Evolutionary conservation across 2,888 invertebrate genomes (phyloP), one percentile per base, ranked within the genome.

Genomic region (Synergus itoensis): DNA sequence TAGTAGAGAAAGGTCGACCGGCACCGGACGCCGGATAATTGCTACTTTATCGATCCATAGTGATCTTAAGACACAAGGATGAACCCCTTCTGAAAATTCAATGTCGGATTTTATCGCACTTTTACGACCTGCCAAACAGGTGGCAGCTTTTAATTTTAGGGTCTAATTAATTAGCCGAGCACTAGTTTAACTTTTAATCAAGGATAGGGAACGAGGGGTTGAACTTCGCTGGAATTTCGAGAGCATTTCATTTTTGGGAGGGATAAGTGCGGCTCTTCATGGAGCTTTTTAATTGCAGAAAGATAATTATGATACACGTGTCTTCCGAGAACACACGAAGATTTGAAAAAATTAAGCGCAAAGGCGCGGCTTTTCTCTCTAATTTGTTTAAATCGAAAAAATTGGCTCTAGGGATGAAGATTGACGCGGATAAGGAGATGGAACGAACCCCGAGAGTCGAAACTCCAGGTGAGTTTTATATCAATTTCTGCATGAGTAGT

Each of bases 371-470:
- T 64, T 92, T 91, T 85, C 84, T 92, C 67, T 87, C 90, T 75
- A 89, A 86, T 80, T 83, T 92, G 36, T 92, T 92, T 84, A 89
- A 88, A 79, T 86, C 88, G 78, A 89, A 88, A 82, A 90, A 88
- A 86, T 84, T 90, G 82, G 85, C 87, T 81, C 81, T 90, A 86
- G 91, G 90, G 78, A 90, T 92, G 91, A 91, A 90, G 89, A 90
- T 92, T 86, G 89, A 91, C 83, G 90, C 90, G 84, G 91, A 90
- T 85, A 90, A 90, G 79, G 87, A 88, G 73, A 90, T 90, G 90
- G 89, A 91, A 76, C 89, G 89, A 60, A 86, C 89, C 45, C 87
- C 89, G 77, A 90, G 91, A 84, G 86, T 90, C 79, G 92, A 91
- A 81, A 89, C 88, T 83, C 89, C 90, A 81, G 91, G 91, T 92